These are phyloP conservation scores for Numenius arquata DNA, from an alignment of 2,113 vertebrate species.

Conservation along the genomic window DNA sequence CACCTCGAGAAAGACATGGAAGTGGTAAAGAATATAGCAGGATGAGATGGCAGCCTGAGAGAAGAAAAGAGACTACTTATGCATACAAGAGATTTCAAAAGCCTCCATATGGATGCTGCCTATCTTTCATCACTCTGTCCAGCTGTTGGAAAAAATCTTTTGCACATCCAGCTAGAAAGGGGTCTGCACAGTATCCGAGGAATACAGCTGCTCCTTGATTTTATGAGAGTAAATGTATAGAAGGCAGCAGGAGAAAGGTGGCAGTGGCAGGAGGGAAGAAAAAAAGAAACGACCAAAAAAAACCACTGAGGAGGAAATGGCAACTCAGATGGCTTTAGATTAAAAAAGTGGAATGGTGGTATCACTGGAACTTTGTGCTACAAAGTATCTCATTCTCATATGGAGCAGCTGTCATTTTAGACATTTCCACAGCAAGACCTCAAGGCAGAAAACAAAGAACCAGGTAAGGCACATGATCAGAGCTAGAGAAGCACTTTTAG, in stretches of 20 bases:
- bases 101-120: background rate
- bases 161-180: background rate
- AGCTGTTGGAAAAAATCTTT: background rate
- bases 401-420: background rate
- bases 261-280: background rate
- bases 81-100: background rate
- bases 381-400: background rate
- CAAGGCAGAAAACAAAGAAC: background rate
- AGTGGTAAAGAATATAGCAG: background rate
- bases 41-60: background rate
- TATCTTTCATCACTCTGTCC: background rate
- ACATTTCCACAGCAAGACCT: background rate
- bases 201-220: background rate
- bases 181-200: background rate
- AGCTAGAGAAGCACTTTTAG: background rate
- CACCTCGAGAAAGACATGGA: background rate
- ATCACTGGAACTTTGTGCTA: background rate
- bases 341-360: background rate
- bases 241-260: background rate
- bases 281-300: background rate
- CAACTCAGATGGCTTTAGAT: background rate
- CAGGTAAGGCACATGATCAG: background rate
- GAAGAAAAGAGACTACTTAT: background rate
- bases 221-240: background rate
- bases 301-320: background rate